Evolutionary conservation across 2,113 vertebrate genomes (phyloP).

Genomic region (Python bivittatus): DNA sequence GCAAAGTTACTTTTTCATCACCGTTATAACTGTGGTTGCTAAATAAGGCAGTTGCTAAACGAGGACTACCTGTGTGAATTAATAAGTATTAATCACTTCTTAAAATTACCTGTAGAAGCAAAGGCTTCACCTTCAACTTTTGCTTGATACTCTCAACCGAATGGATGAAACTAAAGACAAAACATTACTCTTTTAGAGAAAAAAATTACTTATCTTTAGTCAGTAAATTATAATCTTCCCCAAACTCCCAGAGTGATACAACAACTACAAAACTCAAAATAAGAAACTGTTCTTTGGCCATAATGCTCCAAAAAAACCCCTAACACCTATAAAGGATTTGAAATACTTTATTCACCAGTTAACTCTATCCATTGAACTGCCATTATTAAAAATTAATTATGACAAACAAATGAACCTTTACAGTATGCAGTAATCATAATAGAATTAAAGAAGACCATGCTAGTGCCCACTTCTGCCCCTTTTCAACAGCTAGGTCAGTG

Average conservation of each 20-base stretch:
- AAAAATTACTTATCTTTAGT: not conserved
- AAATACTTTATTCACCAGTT: not conserved
- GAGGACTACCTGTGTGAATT: not conserved
- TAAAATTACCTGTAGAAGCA: slow-evolving; percentile 88
- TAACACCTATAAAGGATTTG: not conserved
- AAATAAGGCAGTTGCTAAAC: not conserved
- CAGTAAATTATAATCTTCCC: no score
- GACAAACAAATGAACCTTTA: not conserved
- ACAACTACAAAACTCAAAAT: not conserved
- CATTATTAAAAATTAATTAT: not conserved
- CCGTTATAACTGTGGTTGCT: not conserved
- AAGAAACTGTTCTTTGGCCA: not conserved
- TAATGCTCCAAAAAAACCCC: not conserved
- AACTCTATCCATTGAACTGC: not conserved
- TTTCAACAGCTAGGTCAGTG: no score
- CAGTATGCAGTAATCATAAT: not conserved
- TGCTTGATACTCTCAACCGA: slow-evolving; percentile 89
- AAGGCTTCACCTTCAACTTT: slow-evolving; percentile 88
- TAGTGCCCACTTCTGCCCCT: not conserved
- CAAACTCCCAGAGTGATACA: not conserved
- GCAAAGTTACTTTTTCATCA: not conserved
- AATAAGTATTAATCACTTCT: not conserved
- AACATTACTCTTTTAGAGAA: not conserved
- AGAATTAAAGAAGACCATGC: not conserved
- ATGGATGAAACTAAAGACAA: slow-evolving; percentile 77